Evolutionary conservation across 2,888 invertebrate species (phyloP).

Genomic region (Opisthograptis luteolata): DNA sequence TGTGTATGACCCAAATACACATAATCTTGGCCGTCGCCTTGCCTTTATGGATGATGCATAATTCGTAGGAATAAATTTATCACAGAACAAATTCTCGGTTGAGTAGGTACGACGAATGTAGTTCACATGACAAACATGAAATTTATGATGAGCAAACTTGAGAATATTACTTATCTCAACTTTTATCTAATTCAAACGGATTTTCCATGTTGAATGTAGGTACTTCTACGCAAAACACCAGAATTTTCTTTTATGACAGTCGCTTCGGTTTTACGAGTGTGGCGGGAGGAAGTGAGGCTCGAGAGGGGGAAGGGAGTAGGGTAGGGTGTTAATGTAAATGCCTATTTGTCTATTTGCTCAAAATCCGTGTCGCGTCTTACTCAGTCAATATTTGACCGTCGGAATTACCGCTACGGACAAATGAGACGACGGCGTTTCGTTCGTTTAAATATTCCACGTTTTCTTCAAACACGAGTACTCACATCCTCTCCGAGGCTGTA

Average conservation of each 20-base stretch:
- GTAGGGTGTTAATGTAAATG: conserved; percentile 75
- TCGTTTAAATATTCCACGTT: conserved; percentile 55
- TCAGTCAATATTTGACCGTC: conserved; percentile 78
- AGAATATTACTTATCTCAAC: conserved; percentile 28
- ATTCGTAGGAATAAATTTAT: conserved; percentile 10
- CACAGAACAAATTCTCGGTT: conserved; percentile 9
- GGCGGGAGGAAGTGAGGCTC: conserved; percentile 35
- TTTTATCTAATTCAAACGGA: conserved; percentile 34
- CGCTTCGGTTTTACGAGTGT: conserved; percentile 44
- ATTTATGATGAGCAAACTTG: conserved; percentile 26
- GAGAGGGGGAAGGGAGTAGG: conserved; percentile 38
- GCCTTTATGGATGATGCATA: conserved; percentile 12
- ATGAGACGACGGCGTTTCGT: conserved; percentile 69
- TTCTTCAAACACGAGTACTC: conserved; percentile 55
- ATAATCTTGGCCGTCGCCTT: background rate
- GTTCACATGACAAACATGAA: conserved; percentile 26
- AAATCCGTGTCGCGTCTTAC: conserved; percentile 82
- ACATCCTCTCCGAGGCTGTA: conserved; percentile 22
- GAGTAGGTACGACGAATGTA: conserved; percentile 14
- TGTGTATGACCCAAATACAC: too few species aligned
- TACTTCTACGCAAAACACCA: conserved; percentile 42
- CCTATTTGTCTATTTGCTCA: conserved; percentile 78
- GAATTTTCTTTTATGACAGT: conserved; percentile 42
- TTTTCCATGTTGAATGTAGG: conserved; percentile 44
- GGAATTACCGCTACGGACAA: conserved; percentile 80